Percentiles rank a stretch among this genome's conserved stretches.
These are phyloP conservation scores for Falco rusticolus DNA, from an alignment of 2,797 vertebrate genomes.

Conservation along the genomic window DNA sequence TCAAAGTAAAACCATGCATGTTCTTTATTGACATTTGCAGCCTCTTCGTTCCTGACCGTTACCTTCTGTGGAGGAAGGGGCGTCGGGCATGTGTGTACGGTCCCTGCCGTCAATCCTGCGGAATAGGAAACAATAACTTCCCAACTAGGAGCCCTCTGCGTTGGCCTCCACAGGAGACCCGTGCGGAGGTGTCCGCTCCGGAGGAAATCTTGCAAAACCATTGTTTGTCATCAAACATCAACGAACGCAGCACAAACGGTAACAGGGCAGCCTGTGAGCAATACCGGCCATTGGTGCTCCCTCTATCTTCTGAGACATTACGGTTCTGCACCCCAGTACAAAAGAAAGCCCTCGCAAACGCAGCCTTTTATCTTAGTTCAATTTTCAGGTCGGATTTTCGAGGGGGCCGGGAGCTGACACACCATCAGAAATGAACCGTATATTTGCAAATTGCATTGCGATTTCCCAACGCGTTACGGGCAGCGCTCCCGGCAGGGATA, in stretches of 20 bases:
- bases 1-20: not conserved
- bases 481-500: not conserved
- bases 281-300: not conserved
- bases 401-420: not conserved
- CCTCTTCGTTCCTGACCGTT: not conserved
- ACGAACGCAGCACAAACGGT: not conserved
- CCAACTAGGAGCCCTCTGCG: not conserved
- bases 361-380: not conserved
- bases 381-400: not conserved
- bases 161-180: not conserved
- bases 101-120: not conserved
- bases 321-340: slow-evolving; percentile 25
- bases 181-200: not conserved
- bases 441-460: not conserved
- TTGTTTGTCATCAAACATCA: not conserved
- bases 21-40: not conserved
- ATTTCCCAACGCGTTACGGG: not conserved
- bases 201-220: not conserved
- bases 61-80: not conserved
- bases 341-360: not conserved
- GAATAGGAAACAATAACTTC: not conserved
- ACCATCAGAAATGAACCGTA: not conserved
- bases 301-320: slow-evolving; percentile 23
- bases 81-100: not conserved
- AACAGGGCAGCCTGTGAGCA: not conserved